Evolutionary conservation across 2,888 invertebrate species (phyloP).

Genomic region (Tholera decimalis): DNA sequence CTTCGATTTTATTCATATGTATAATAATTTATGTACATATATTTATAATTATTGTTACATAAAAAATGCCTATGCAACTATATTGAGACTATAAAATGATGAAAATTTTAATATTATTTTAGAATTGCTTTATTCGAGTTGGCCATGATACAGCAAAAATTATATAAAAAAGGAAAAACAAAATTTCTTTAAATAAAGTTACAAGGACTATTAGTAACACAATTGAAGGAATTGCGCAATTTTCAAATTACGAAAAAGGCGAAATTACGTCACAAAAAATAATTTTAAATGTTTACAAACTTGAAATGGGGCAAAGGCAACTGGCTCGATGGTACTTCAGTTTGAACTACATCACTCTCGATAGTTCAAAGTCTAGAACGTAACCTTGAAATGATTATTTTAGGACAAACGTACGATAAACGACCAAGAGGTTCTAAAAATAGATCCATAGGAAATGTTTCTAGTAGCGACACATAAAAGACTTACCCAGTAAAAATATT

Average conservation of each 20-base stretch:
- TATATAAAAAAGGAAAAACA: not conserved
- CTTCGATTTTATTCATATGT: too few relatives aligned
- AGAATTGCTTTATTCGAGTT: not conserved
- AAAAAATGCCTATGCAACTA: too few relatives aligned
- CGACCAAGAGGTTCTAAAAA: constrained; percentile 49
- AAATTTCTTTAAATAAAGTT: not conserved
- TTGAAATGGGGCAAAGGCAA: constrained; percentile 16
- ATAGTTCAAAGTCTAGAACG: constrained; percentile 63
- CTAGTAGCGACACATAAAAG: constrained; percentile 19
- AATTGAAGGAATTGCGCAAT: constrained; percentile 6
- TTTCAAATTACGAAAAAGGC: not conserved
- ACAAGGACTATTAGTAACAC: not conserved
- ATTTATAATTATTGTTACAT: too few relatives aligned
- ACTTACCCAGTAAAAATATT: constrained; percentile 51
- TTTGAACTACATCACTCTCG: constrained; percentile 28
- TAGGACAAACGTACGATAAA: constrained; percentile 53
- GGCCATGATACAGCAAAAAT: constrained; percentile 8
- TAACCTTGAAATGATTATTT: constrained; percentile 62
- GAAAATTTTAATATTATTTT: not conserved
- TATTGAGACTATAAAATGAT: not conserved
- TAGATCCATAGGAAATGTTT: constrained; percentile 47
- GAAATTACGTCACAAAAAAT: constrained; percentile 32
- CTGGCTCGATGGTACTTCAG: not conserved
- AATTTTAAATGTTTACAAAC: constrained; percentile 50
- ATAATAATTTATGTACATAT: too few relatives aligned